Evolutionary conservation across 2,888 invertebrate genomes (phyloP), one percentile per base, ranked within the genome.

Genomic region (Alentia gelatinosa): DNA sequence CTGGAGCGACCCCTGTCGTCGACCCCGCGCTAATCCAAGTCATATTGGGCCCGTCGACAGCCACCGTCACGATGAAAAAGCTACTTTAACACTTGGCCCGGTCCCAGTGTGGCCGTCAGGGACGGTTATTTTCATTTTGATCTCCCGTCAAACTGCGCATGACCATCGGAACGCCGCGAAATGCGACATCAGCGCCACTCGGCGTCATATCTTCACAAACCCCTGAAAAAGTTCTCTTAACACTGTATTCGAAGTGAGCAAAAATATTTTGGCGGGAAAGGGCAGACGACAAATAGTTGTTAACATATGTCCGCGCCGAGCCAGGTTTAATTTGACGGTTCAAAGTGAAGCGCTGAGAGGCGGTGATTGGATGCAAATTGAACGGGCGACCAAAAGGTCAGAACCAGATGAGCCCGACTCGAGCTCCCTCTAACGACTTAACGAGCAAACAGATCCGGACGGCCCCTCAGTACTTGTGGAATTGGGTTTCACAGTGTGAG

Each of bases 351-450:
- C 86, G 42, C 47, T 86, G 47, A 86, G 50, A 50, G 50, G 86
- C 42, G 42, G n/a, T 86, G 50, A 86, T 86, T 86, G 86, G 50
- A 50, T 42, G 86, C 86, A 86, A 86, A 86, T 86, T 86, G 86
- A 86, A 86, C 86, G 42, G 83, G 40, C 37, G 83, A 83, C 39
- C 83, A 83, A 83, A 83, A 86, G 86, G 86, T 86, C 86, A 15
- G 47, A 12, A 86, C 19, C 47, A 86, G 86, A 42, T 47, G 86
- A 86, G 39, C 9, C 30, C 47, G 30, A 42, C 50, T n/a, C 86
- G 26, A 26, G 42, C 50, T 1, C 15, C 40, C 37, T 19, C 47
- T 86, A 50, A 86, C 50, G 86, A 86, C 50, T 86, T 86, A 86
- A 86, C 86, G 50, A 86, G 86, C 26, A 30, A 86, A 86, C 47